phyloP scores from a whole-genome alignment of 2,797 vertebrate species.

The Anabas testudineus region DNA sequence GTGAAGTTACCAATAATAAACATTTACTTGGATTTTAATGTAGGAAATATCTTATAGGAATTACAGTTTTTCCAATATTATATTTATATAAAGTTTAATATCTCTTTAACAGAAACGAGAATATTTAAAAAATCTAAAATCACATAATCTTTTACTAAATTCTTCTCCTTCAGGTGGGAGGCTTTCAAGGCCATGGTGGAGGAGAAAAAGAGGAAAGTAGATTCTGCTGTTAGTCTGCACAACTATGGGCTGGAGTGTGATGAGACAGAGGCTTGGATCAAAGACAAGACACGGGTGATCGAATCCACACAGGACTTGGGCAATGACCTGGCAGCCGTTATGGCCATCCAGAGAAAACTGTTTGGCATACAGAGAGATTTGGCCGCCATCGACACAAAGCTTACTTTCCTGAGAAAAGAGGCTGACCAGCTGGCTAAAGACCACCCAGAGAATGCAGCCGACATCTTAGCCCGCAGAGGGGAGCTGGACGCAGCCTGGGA shows the following conservation, averaged over 20 bases:
- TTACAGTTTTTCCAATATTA: no score
- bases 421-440: slow-evolving; percentile 86
- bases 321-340: slow-evolving; percentile 90
- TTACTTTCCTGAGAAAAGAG: slow-evolving; percentile 86
- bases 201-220: slow-evolving; percentile 85
- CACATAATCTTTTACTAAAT: slow-evolving; percentile 2
- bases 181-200: slow-evolving; percentile 91
- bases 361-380: slow-evolving; percentile 94
- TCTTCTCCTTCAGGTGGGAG: slow-evolving; percentile 87
- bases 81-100: no score
- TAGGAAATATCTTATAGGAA: no score
- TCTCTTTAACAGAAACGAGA: no score
- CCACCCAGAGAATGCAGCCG: slow-evolving; percentile 86
- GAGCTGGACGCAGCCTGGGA: slow-evolving; percentile 87
- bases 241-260: slow-evolving; percentile 94
- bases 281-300: slow-evolving; percentile 90
- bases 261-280: slow-evolving; percentile 93
- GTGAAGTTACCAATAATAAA: no score
- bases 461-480: slow-evolving; percentile 81
- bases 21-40: no score
- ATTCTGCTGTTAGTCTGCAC: slow-evolving; percentile 90
- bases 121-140: neutral
- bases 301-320: slow-evolving; percentile 93
- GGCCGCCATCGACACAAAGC: slow-evolving; percentile 87
- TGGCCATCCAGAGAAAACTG: slow-evolving; percentile 96